A percentile compares a stretch with the other conserved stretches of the same genome.
These are phyloP conservation scores for Phorcus lineatus DNA, from an alignment of 2,888 invertebrate genomes.

Conservation along the genomic window DNA sequence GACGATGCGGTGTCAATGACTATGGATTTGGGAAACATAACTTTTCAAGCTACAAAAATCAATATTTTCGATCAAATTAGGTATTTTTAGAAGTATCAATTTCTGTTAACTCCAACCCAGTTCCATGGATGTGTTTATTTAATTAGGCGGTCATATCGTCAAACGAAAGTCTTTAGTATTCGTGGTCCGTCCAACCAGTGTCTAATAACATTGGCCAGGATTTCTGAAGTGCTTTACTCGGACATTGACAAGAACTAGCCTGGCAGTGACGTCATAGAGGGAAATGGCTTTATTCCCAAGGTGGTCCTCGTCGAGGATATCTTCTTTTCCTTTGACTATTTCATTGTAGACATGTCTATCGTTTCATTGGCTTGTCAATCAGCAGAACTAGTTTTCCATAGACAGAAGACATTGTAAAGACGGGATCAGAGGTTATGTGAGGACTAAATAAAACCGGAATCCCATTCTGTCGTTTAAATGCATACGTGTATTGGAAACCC, in stretches of 20 bases:
- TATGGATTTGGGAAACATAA: background rate
- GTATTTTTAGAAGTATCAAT: slow-evolving; percentile 1
- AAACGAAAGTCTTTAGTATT: background rate
- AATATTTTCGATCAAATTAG: background rate
- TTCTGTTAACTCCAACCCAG: background rate
- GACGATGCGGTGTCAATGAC: too few species aligned
- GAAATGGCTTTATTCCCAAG: background rate
- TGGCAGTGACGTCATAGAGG: background rate
- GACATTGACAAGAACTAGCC: background rate
- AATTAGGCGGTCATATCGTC: background rate
- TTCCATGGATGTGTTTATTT: background rate
- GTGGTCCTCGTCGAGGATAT: background rate
- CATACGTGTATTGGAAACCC: background rate
- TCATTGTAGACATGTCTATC: background rate
- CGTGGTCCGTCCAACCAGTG: background rate
- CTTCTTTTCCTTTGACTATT: background rate
- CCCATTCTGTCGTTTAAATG: background rate
- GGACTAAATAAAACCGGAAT: background rate
- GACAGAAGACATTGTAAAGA: background rate
- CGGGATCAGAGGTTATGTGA: background rate
- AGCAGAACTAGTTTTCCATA: background rate
- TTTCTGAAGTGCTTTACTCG: background rate
- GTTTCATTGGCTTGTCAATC: background rate
- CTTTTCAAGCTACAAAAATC: background rate
- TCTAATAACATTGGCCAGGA: background rate